phyloP scores from a whole-genome alignment of 1,140 invertebrate genomes.

The Diorhabda sublineata region DNA sequence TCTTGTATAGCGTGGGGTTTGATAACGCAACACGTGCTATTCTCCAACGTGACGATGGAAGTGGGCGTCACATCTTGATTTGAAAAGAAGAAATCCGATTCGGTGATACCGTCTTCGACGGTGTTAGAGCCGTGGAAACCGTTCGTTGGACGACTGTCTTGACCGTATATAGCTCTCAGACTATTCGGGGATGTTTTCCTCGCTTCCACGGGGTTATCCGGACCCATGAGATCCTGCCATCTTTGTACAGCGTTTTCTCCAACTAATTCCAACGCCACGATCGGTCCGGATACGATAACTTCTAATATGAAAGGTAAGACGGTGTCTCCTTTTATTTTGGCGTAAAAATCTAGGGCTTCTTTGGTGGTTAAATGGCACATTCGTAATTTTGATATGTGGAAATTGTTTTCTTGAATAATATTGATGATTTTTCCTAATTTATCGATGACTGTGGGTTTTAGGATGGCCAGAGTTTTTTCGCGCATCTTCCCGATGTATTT shows the following conservation, averaged over 20 bases:
- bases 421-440: constrained; percentile 64
- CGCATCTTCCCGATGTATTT: constrained; percentile 49
- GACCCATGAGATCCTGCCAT: constrained; percentile 62
- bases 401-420: constrained; percentile 47
- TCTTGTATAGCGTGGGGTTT: constrained; percentile 87
- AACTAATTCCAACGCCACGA: constrained; percentile 63
- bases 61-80: constrained; percentile 47
- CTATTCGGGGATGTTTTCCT: constrained; percentile 54
- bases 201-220: constrained; percentile 62
- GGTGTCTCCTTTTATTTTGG: constrained; percentile 48
- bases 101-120: constrained; percentile 54
- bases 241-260: constrained; percentile 56
- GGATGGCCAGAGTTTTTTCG: constrained; percentile 53
- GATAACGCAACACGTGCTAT: constrained; percentile 80
- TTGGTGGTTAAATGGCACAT: constrained; percentile 58
- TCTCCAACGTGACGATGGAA: constrained; percentile 57
- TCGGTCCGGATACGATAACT: constrained; percentile 60
- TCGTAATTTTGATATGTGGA: constrained; percentile 57
- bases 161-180: constrained; percentile 70
- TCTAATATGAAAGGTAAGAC: constrained; percentile 48
- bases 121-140: constrained; percentile 66
- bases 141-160: constrained; percentile 64
- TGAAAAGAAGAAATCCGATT: constrained; percentile 38
- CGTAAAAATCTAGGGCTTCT: constrained; percentile 56
- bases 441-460: constrained; percentile 58